These are phyloP conservation scores for Ptilorrhoa leucosticta DNA, from an alignment of 2,113 vertebrate genomes.

Conservation along the genomic window DNA sequence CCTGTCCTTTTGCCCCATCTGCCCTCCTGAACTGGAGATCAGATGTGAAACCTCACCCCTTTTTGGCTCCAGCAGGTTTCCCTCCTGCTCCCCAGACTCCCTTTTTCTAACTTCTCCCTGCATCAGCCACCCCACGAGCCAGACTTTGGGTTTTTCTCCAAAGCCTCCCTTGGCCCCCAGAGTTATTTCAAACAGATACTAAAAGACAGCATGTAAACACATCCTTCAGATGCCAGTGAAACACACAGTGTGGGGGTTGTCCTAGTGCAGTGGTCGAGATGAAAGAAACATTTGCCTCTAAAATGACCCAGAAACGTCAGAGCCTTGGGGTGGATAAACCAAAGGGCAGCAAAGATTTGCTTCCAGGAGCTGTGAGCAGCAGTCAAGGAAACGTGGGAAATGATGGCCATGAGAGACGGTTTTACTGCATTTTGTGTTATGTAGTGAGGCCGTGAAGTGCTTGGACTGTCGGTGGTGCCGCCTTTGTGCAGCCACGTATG, in stretches of 20 bases:
- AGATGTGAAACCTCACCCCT: not conserved
- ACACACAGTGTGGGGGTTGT: not conserved
- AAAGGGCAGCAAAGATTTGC: not conserved
- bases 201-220: not conserved
- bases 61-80: not conserved
- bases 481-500: not conserved
- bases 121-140: not conserved
- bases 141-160: not conserved
- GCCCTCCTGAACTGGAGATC: not conserved
- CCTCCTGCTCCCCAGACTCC: not conserved
- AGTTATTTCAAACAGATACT: not conserved
- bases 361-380: not conserved
- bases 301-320: not conserved
- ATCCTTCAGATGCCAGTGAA: not conserved
- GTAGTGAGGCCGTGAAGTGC: fast-evolving
- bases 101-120: not conserved
- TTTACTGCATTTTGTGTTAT: not conserved
- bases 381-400: not conserved
- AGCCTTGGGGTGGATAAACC: not conserved
- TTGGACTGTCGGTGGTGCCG: not conserved
- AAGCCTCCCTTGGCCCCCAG: not conserved
- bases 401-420: fast-evolving
- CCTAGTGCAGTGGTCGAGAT: not conserved
- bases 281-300: not conserved
- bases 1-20: not conserved